Conservation (phyloP, 2,888 invertebrate genomes). For the Eupithecia dodoneata region DNA sequence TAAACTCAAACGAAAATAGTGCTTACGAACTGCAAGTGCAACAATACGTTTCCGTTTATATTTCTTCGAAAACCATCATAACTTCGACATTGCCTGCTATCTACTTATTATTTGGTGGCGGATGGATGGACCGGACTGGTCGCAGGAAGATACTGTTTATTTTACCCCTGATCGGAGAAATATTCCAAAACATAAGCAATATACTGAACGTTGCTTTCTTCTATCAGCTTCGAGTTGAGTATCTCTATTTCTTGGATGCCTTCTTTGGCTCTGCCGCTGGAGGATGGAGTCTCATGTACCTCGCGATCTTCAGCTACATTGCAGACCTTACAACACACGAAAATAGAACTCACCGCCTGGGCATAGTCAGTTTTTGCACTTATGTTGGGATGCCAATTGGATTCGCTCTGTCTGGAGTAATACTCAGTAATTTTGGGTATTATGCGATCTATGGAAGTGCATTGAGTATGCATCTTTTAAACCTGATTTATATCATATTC, state of each 20-base stretch:
- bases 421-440: slow-evolving; percentile 49
- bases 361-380: slow-evolving; percentile 50
- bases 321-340: slow-evolving; percentile 48
- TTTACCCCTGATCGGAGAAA: slow-evolving; percentile 88
- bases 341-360: slow-evolving; percentile 52
- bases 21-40: slow-evolving; percentile 83
- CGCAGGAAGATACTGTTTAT: slow-evolving; percentile 88
- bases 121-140: slow-evolving; percentile 86
- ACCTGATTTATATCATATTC: slow-evolving; percentile 46
- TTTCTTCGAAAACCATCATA: slow-evolving; percentile 89
- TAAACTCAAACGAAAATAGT: slow-evolving; percentile 74
- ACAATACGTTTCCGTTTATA: slow-evolving; percentile 87
- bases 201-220: slow-evolving; percentile 89
- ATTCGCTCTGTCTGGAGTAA: slow-evolving; percentile 48
- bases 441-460: slow-evolving; percentile 49
- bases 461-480: slow-evolving; percentile 42
- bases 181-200: slow-evolving; percentile 86
- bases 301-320: slow-evolving; percentile 51
- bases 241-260: slow-evolving; percentile 54
- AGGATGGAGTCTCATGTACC: slow-evolving; percentile 46
- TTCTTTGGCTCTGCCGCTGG: slow-evolving; percentile 48
- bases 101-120: slow-evolving; percentile 89
- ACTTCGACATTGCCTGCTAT: slow-evolving; percentile 89
- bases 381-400: slow-evolving; percentile 53
- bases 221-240: slow-evolving; percentile 88